Conservation (phyloP, 2,888 invertebrate genomes). For the Macrosoma leucophasiata region DNA sequence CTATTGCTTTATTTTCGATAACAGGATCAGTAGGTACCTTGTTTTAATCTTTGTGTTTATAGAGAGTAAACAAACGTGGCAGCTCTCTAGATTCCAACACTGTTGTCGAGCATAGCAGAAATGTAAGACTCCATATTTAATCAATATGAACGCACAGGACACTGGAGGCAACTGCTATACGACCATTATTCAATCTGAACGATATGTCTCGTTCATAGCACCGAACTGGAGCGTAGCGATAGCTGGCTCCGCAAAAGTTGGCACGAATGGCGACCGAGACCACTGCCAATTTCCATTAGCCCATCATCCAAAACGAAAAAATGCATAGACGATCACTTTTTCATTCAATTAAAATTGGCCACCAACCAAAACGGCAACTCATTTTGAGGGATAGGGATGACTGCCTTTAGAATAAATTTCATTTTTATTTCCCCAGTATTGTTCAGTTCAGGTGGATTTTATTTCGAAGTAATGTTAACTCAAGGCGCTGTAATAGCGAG, state of each 20-base stretch:
- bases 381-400: constrained; percentile 28
- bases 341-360: constrained; percentile 75
- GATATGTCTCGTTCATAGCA: constrained; percentile 64
- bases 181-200: constrained; percentile 71
- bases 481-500: constrained; percentile 11
- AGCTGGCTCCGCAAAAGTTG: constrained; percentile 72
- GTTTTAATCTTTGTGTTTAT: too few species aligned
- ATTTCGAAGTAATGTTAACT: constrained; percentile 12
- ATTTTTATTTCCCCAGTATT: constrained; percentile 22
- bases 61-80: too few species aligned
- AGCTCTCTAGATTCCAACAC: too few species aligned
- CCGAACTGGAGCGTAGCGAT: constrained; percentile 67
- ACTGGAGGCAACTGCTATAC: constrained; percentile 54
- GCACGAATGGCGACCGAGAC: constrained; percentile 64
- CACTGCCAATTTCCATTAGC: constrained; percentile 76
- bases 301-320: constrained; percentile 75
- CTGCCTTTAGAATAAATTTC: constrained; percentile 26
- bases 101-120: too few species aligned
- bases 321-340: constrained; percentile 74
- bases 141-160: constrained; percentile 46
- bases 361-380: constrained; percentile 40
- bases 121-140: constrained; percentile 28
- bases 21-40: too few species aligned
- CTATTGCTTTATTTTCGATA: too few species aligned
- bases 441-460: constrained; percentile 27